Conservation (phyloP, 2,113 vertebrate species). For the Megatriorchis doriae region DNA sequence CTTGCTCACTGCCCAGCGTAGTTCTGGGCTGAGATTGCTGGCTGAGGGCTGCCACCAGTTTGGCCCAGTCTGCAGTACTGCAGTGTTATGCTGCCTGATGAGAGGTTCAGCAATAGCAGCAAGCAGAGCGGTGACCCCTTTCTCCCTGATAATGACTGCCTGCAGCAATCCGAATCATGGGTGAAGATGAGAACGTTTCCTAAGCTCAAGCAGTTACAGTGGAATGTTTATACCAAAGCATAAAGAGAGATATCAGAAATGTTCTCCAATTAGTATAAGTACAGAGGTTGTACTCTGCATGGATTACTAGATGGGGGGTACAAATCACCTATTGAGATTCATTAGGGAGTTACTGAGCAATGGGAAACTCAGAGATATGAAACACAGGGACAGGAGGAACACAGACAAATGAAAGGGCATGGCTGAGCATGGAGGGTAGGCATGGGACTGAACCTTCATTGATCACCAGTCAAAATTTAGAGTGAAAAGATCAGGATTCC, state of each 20-base stretch:
- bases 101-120: not conserved
- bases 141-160: not conserved
- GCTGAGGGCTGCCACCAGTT: not conserved
- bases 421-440: not conserved
- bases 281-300: not conserved
- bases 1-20: not conserved
- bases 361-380: not conserved
- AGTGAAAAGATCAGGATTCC: not conserved
- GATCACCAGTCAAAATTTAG: not conserved
- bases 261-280: not conserved
- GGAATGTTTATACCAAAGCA: not conserved
- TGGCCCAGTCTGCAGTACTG: not conserved
- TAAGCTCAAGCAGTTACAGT: not conserved
- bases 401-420: not conserved
- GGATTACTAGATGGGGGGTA: not conserved
- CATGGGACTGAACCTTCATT: not conserved
- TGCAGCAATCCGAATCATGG: not conserved
- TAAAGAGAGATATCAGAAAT: not conserved
- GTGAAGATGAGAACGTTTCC: not conserved
- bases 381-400: not conserved
- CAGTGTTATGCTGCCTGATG: not conserved
- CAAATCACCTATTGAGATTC: not conserved
- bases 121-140: not conserved
- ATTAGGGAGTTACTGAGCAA: not conserved
- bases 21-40: not conserved